Base-by-base conservation (phyloP, 2,888 invertebrate genomes). In the Oligia strigilis region DNA sequence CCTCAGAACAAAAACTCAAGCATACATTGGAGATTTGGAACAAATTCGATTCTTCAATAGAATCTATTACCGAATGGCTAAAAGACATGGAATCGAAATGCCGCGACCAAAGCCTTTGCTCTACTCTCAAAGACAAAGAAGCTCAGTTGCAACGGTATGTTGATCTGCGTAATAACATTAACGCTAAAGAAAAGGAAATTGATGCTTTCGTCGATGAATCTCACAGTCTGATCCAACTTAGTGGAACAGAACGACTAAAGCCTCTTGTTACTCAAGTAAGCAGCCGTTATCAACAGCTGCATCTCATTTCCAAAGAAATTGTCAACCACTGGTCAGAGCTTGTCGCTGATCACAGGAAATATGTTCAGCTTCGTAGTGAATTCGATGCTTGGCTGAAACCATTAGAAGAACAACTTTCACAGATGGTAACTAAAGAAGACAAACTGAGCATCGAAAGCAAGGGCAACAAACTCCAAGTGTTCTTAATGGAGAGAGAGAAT, bases 191-290 rank as follows among this genome's bases (percentile, higher is more conserved):
- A 94, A 98, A 98, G 89, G 98, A 98, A 92, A 98, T 99, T 66
- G 99, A 99, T 93, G 97, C 98, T 19, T 99, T 99, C 92, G 98
- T 99, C 43, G 99, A 99, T 94, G 98, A 98, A 91, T 98, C 99
- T n/a, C 99, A 99, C 92, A 98, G 98, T 19, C 96, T 99, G 76
- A 97, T 99, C 1, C 98, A 99, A 92, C 97, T 98, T 52, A 99
- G 99, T 91, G 98, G 98, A 0, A 98, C 98, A 0, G 99, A 99
- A 89, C 98, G 98, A 76, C 97, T 99, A 36, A 99, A 99, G 92
- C 98, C 98, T 11, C 96, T 99, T 75, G 98, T 99, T 40, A 98
- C 99, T 0, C 99, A 99, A 97, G 98, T 99, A n/a, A 98, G 98
- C 88, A 98, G 98, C 92, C 97, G 99, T 72, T 99, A 99, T 92